Percentiles rank a stretch among this genome's conserved stretches.
phyloP scores from a whole-genome alignment of 2,113 vertebrate species.

The cattle (Bos taurus) region DNA sequence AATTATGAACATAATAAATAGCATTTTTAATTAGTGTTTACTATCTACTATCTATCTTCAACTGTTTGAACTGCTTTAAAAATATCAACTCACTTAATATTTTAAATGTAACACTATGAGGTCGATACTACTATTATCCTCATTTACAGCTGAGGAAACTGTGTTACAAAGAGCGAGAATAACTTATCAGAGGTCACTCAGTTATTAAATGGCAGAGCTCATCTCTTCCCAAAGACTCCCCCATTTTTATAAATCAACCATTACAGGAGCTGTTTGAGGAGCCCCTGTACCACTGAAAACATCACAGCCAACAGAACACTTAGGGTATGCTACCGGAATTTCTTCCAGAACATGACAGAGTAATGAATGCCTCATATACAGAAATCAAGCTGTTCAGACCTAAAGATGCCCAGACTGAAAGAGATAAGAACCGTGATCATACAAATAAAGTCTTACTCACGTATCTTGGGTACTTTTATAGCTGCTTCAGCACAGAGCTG shows the following conservation, averaged over 20 bases:
- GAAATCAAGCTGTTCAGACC: not conserved
- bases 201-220: not conserved
- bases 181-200: not conserved
- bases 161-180: not conserved
- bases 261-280: not conserved
- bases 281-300: not conserved
- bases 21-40: not conserved
- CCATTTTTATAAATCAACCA: not conserved
- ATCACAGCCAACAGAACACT: not conserved
- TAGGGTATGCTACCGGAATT: not conserved
- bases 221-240: not conserved
- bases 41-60: not conserved
- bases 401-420: not conserved
- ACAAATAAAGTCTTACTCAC: not conserved
- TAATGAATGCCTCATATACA: not conserved
- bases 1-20: not conserved
- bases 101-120: not conserved
- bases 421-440: not conserved
- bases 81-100: not conserved
- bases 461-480: not conserved
- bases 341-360: not conserved
- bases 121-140: not conserved
- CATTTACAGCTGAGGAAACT: not conserved
- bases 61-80: not conserved
- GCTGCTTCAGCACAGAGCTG: not conserved